These are phyloP conservation scores for Sebastes cheni DNA, from an alignment of 2,797 vertebrate species.

Conservation along the genomic window DNA sequence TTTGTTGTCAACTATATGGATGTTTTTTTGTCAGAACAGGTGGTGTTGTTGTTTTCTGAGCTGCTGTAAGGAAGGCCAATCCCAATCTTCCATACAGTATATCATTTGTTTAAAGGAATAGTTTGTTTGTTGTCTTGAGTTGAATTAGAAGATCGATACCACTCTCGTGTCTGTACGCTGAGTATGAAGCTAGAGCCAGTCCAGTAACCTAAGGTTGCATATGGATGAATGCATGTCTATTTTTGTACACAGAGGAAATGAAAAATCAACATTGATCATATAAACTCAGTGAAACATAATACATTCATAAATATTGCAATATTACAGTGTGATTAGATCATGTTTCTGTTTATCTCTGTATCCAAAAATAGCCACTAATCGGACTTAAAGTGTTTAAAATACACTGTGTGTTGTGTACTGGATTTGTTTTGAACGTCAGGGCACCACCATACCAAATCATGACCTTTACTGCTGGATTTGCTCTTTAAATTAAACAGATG, in stretches of 20 bases:
- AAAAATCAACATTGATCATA: constrained; percentile 27
- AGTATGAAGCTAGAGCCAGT: not conserved
- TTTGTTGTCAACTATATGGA: not conserved
- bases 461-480: not conserved
- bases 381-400: no score
- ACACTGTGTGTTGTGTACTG: no score
- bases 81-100: not conserved
- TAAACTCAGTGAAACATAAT: not conserved
- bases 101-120: not conserved
- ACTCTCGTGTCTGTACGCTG: not conserved
- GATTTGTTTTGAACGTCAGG: no score
- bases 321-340: not conserved
- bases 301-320: not conserved
- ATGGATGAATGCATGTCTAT: constrained; percentile 1
- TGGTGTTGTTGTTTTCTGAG: not conserved
- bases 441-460: not conserved
- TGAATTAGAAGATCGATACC: not conserved
- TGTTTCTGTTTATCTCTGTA: not conserved
- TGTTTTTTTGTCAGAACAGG: not conserved
- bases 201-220: not conserved
- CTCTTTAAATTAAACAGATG: not conserved
- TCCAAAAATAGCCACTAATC: not conserved
- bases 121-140: not conserved
- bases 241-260: constrained; percentile 24
- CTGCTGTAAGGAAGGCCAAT: not conserved